Base-by-base conservation (phyloP, 2,113 vertebrate species). In the Melanerpes aurifrons region DNA sequence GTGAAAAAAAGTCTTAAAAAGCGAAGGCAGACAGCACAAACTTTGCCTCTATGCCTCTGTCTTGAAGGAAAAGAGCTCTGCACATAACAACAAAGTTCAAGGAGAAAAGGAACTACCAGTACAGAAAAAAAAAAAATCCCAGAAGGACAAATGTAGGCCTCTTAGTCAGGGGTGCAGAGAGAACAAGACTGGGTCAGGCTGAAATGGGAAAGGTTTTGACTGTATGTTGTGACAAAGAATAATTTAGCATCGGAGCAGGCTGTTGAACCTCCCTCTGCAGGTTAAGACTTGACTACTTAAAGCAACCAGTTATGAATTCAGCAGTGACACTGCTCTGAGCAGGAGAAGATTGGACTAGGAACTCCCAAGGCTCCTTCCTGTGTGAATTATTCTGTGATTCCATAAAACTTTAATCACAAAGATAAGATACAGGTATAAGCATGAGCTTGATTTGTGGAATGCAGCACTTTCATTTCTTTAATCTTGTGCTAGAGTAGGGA, bases 381-480 rank as follows among this genome's bases (percentile, higher is more conserved):
- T 1, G 66, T 91, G 87, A 93, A 93, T 95, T 91, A 92, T 84
- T 87, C 93, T 79, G 2, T 9, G 67, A 82, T 31, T 93, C 78
- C 73, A 89, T 94, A 76, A 87, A 96, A 92, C 82, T 66, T 82
- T 94, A 91, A 94, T 92, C 17, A 22, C 22, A 84, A 92, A 84
- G 66, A 84, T 82, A 91, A 89, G 84, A 32, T 26, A 29, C 73
- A 86, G 72, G 88, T 95, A 15, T 86, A 95, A 96, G 82, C 72
- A 87, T 48, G 73, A 91, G 78, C 69, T 92, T 94, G 92, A 96
- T 96, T 87, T 94, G 75, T 87, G 57, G 56, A 86, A 91, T 14
- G 21, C 47, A 81, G 82, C 43, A 37, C 56, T 93, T 89, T 64
- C 10, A 76, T 83, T 95, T 79, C 81, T 96, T 95, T 96, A 80